Evolutionary conservation across 1,140 invertebrate genomes (phyloP).

Genomic region (Phocides pigmalion): DNA sequence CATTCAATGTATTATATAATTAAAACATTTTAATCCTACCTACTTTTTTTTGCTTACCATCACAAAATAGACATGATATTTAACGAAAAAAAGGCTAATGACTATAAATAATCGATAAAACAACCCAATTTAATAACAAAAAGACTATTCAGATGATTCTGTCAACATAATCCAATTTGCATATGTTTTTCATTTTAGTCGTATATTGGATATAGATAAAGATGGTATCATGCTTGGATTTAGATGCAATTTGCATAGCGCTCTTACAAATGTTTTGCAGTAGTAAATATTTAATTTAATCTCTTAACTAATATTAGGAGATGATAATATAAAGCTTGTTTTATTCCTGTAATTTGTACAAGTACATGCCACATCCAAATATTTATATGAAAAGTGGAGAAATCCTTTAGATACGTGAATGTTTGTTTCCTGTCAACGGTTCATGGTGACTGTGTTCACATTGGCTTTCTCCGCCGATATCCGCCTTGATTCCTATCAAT

Average conservation of each 20-base stretch:
- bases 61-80: too few relatives aligned
- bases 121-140: too few relatives aligned
- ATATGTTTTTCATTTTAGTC: too few relatives aligned
- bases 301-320: conserved; percentile 15
- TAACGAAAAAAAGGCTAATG: too few relatives aligned
- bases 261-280: conserved; percentile 12
- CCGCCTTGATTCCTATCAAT: conserved; percentile 42
- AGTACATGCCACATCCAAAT: conserved; percentile 12
- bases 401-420: conserved; percentile 16
- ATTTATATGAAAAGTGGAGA: conserved; percentile 7
- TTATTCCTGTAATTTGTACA: neutral
- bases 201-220: too few relatives aligned
- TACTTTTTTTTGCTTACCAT: too few relatives aligned
- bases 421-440: conserved; percentile 36
- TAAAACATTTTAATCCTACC: too few relatives aligned
- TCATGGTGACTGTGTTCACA: conserved; percentile 24
- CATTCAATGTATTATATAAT: neutral
- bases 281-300: conserved; percentile 11
- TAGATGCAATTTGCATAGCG: neutral
- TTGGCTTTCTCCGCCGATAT: conserved; percentile 42
- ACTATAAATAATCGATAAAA: too few relatives aligned
- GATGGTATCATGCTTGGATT: too few relatives aligned
- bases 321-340: too few relatives aligned
- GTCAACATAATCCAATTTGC: too few relatives aligned
- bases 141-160: too few relatives aligned